Base-by-base conservation (phyloP, 2,797 vertebrate species). In the Tangara arthus region DNA sequence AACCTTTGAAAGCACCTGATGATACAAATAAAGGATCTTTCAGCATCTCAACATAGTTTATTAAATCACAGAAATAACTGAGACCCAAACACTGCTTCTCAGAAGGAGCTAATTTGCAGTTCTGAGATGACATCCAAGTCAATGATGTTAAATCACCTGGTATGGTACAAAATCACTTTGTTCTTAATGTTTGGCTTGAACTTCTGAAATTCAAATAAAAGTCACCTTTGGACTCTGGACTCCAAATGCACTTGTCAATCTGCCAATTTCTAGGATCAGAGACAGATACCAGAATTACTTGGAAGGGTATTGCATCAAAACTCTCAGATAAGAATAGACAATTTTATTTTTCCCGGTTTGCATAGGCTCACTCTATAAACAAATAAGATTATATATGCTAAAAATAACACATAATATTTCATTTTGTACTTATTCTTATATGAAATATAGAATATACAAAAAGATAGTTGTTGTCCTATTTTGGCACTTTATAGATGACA, bases 151-250 rank as follows among this genome's bases (percentile, higher is more conserved):
- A 83, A 84, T 77, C 24, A 82, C 19, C 14, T 32, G 37, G 5
- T 39, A 73, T 34, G 15, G 19, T 89, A 80, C 50, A 87, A 94
- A 82, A 50, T 49, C 44, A 82, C 39, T 91, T 80, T 77, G 30
- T 72, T 87, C 60, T 70, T 89, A 60, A n/a, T 46, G 5, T 89
- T 92, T 90, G 64, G 20, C 66, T 90, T 56, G 34, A 50, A 77
- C 15, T 91, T 94, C 80, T 88, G 80, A 92, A 82, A 77, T 75
- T 47, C 41, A 82, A 87, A 75, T 71, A 49, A 78, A 91, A 93
- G 52, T 49, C 32, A 49, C 6, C 19, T 93, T 73, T 4, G 1
- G 14, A 61, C 39, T 78, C 39, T 55, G n/a, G 27, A 37, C 26
- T 84, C 53, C 61, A 50, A 79, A 56, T 24, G 8, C 42, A 13